phyloP scores from a whole-genome alignment of 1,140 invertebrate species.

The Rhizoglyphus robini region DNA sequence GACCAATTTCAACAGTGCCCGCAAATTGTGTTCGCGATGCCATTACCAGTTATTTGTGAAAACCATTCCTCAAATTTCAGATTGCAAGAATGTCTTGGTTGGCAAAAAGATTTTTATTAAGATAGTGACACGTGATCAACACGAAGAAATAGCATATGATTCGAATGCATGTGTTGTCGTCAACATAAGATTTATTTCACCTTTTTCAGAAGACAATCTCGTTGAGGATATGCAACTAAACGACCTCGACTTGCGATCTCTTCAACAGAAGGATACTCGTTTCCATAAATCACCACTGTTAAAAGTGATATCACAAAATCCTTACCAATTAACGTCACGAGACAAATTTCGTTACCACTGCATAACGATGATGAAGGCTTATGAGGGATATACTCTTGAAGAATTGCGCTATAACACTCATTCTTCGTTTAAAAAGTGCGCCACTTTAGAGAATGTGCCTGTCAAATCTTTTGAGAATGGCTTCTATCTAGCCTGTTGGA shows the following conservation, averaged over 20 bases:
- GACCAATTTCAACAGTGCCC: background rate
- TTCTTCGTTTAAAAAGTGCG: slow-evolving; percentile 36
- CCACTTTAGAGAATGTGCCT: slow-evolving; percentile 66
- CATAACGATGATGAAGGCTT: slow-evolving; percentile 83
- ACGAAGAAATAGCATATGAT: slow-evolving; percentile 68
- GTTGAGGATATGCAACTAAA: background rate
- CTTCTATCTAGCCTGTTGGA: slow-evolving; percentile 79
- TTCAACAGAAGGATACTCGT: background rate
- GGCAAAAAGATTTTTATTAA: slow-evolving; percentile 66
- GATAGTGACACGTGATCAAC: slow-evolving; percentile 77
- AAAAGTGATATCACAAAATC: slow-evolving; percentile 50
- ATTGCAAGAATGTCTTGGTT: slow-evolving; percentile 43
- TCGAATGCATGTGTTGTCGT: slow-evolving; percentile 60
- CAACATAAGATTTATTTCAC: slow-evolving; percentile 15
- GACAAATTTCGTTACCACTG: slow-evolving; percentile 88
- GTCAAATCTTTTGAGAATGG: slow-evolving; percentile 71
- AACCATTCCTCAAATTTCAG: background rate
- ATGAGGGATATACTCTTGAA: slow-evolving; percentile 90
- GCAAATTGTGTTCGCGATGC: background rate
- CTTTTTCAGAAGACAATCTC: background rate
- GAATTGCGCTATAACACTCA: slow-evolving; percentile 61
- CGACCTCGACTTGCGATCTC: background rate
- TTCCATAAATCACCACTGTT: slow-evolving; percentile 36
- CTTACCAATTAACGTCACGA: slow-evolving; percentile 71
- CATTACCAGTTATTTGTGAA: slow-evolving; percentile 9